These are phyloP conservation scores for Podarcis cretensis DNA, from an alignment of 2,113 vertebrate genomes.

Conservation along the genomic window DNA sequence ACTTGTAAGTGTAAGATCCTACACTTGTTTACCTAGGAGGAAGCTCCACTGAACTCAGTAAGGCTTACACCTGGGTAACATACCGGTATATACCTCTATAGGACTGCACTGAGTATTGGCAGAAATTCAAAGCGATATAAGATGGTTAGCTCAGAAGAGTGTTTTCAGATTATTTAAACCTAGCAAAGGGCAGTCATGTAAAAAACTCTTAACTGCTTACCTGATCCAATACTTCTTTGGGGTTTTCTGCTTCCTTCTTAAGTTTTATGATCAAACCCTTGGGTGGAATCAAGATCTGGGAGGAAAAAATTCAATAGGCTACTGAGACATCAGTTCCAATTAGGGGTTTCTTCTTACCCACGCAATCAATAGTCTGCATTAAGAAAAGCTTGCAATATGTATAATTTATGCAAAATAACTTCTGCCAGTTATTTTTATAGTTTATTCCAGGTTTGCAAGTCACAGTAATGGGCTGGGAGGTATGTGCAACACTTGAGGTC, in stretches of 20 bases:
- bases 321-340: neutral
- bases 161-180: neutral
- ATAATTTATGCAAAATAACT: neutral
- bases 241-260: slow-evolving; percentile 94
- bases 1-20: no score
- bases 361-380: neutral
- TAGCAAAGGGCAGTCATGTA: neutral
- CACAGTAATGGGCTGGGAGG: neutral
- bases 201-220: slow-evolving; percentile 67
- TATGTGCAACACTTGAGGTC: neutral
- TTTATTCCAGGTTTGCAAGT: neutral
- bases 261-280: slow-evolving; percentile 93
- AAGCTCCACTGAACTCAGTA: neutral
- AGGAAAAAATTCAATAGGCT: slow-evolving; percentile 29
- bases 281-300: slow-evolving; percentile 93
- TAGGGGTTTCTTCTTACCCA: neutral
- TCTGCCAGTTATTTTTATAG: neutral
- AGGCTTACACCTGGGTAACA: neutral
- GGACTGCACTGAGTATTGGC: no score
- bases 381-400: neutral
- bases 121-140: neutral
- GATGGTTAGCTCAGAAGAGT: rapidly evolving
- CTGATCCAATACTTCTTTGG: slow-evolving; percentile 96
- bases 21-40: neutral
- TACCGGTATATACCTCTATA: neutral